Conservation (phyloP, 1,140 invertebrate genomes). For the Drosophila nasuta region DNA sequence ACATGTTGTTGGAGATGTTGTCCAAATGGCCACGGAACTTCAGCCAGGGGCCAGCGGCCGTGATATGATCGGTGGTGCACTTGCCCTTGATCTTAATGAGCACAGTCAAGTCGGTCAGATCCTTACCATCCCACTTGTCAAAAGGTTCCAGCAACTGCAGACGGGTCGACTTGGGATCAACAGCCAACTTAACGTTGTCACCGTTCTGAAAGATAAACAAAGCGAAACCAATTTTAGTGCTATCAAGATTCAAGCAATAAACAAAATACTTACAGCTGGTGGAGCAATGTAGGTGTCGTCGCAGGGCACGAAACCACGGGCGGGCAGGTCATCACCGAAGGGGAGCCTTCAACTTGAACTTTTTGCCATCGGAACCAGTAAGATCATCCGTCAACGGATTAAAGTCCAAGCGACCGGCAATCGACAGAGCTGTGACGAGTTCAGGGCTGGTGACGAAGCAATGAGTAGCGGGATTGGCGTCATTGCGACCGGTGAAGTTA, state of each 20-base stretch:
- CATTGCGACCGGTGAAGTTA: constrained; percentile 99
- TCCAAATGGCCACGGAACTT: constrained; percentile 99
- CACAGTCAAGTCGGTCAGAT: constrained; percentile 95
- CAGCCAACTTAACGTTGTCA: constrained; percentile 89
- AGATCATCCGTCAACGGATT: constrained; percentile 95
- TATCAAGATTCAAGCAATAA: neutral
- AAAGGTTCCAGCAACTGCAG: constrained; percentile 98
- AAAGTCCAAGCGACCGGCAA: constrained; percentile 97
- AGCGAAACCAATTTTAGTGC: neutral
- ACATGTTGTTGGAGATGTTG: constrained; percentile 99
- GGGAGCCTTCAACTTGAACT: constrained; percentile 96
- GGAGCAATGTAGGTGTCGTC: constrained; percentile 98
- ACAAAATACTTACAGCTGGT: constrained; percentile 86
- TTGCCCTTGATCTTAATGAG: constrained; percentile 99
- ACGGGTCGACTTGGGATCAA: constrained; percentile 95
- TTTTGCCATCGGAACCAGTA: constrained; percentile 92
- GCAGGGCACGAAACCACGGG: constrained; percentile 97
- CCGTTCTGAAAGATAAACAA: constrained; percentile 52
- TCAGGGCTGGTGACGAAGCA: constrained; percentile 99
- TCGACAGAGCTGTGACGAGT: constrained; percentile 97
- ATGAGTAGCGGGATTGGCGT: constrained; percentile 99
- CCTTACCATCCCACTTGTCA: constrained; percentile 98
- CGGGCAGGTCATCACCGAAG: constrained; percentile 97
- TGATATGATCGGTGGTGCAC: constrained; percentile 99
- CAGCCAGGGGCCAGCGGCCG: constrained; percentile 99